Conservation (phyloP, 2,888 invertebrate species). For the Oscheius sp. region DNA sequence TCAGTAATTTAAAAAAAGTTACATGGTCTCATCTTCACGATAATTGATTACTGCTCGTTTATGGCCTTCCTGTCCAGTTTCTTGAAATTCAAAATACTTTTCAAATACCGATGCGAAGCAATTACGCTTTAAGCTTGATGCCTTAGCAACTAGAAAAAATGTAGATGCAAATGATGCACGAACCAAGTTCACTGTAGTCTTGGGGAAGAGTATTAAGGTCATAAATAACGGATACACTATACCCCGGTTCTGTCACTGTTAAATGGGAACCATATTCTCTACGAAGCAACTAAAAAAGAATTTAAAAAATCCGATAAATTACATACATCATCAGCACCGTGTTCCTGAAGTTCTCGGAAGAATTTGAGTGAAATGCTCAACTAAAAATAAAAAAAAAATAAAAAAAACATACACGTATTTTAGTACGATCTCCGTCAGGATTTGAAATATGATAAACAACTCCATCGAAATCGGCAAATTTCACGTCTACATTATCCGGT, state of each 20-base stretch:
- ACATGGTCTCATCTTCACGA: slow-evolving; percentile 98
- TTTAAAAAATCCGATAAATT: slow-evolving; percentile 5
- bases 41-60: slow-evolving; percentile 97
- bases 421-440: slow-evolving; percentile 92
- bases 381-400: slow-evolving; percentile 75
- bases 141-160: slow-evolving; percentile 76
- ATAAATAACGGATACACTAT: slow-evolving; percentile 90
- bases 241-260: slow-evolving; percentile 87
- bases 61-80: slow-evolving; percentile 87
- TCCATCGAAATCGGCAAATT: slow-evolving; percentile 91
- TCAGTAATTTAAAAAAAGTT: slow-evolving; percentile 68
- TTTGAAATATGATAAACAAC: slow-evolving; percentile 98
- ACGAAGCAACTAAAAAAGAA: slow-evolving; percentile 79
- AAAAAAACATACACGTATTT: slow-evolving; percentile 82
- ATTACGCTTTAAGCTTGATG: slow-evolving; percentile 92
- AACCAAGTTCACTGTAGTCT: slow-evolving; percentile 77
- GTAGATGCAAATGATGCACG: background rate
- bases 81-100: slow-evolving; percentile 93
- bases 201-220: slow-evolving; percentile 93
- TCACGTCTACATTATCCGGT: slow-evolving; percentile 92
- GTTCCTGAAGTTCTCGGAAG: slow-evolving; percentile 91
- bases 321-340: slow-evolving; percentile 88
- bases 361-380: slow-evolving; percentile 98
- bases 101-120: slow-evolving; percentile 99
- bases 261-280: slow-evolving; percentile 85